A percentile compares a stretch with the other conserved stretches of the same genome.
Conservation (phyloP, 2,797 vertebrate genomes). For the Argya squamiceps region DNA sequence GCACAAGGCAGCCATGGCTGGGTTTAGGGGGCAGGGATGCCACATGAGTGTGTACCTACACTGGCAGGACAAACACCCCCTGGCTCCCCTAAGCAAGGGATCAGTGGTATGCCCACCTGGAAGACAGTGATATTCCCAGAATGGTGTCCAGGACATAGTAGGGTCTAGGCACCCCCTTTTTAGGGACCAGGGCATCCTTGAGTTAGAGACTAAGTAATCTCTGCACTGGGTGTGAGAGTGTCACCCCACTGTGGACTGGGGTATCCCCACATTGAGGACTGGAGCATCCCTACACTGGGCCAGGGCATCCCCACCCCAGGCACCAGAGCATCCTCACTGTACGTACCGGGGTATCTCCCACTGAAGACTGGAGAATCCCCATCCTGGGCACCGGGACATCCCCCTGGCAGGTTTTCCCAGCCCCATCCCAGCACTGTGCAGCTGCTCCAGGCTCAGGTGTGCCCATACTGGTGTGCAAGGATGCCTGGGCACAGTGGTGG, state of each 20-base stretch:
- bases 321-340: neutral
- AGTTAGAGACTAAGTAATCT: neutral
- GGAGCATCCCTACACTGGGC: neutral
- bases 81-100: neutral
- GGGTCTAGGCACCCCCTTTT: neutral
- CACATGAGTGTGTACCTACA: neutral
- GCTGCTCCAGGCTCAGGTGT: accelerated
- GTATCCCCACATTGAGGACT: neutral
- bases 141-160: neutral
- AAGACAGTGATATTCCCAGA: neutral
- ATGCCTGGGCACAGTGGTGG: neutral
- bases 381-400: accelerated
- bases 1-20: neutral
- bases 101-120: neutral
- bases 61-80: accelerated
- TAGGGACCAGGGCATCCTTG: neutral
- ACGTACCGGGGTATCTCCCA: neutral
- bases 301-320: accelerated
- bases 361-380: neutral
- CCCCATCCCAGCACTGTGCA: neutral
- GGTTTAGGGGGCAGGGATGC: neutral
- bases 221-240: neutral
- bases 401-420: neutral
- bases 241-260: neutral
- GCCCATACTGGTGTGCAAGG: too few species aligned